Conservation (phyloP, 2,888 invertebrate species). For the Sisyra terminalis region DNA sequence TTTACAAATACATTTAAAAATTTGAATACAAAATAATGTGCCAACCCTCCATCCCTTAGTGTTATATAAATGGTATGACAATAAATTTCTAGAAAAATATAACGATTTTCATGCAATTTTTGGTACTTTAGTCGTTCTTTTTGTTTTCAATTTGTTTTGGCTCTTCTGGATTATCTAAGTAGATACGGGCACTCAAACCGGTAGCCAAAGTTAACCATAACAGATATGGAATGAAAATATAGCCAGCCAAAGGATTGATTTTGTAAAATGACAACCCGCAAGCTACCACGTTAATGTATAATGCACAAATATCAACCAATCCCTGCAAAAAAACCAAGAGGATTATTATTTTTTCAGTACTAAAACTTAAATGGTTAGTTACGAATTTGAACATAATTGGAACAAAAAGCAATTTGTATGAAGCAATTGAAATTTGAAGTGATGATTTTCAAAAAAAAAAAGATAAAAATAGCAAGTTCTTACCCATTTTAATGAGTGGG, state of each 20-base stretch:
- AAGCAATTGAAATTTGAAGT: constrained; percentile 8
- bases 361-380: no score
- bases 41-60: no score
- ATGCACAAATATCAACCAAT: constrained; percentile 37
- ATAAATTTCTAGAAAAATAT: background rate
- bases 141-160: constrained; percentile 15
- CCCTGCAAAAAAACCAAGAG: constrained; percentile 38
- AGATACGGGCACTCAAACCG: constrained; percentile 47
- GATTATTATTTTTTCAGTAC: no score
- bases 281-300: constrained; percentile 39
- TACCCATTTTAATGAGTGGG: constrained; percentile 54
- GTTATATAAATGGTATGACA: no score
- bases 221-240: constrained; percentile 56
- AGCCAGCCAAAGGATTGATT: constrained; percentile 46
- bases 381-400: no score
- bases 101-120: no score
- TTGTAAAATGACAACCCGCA: constrained; percentile 40
- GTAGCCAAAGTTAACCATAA: constrained; percentile 56
- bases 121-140: constrained; percentile 10
- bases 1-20: no score
- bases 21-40: no score
- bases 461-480: constrained; percentile 15
- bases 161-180: constrained; percentile 36
- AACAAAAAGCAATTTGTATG: no score
- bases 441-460: constrained; percentile 3